Evolutionary conservation across 2,888 invertebrate genomes (phyloP).

Genomic region (Oligia latruncula): DNA sequence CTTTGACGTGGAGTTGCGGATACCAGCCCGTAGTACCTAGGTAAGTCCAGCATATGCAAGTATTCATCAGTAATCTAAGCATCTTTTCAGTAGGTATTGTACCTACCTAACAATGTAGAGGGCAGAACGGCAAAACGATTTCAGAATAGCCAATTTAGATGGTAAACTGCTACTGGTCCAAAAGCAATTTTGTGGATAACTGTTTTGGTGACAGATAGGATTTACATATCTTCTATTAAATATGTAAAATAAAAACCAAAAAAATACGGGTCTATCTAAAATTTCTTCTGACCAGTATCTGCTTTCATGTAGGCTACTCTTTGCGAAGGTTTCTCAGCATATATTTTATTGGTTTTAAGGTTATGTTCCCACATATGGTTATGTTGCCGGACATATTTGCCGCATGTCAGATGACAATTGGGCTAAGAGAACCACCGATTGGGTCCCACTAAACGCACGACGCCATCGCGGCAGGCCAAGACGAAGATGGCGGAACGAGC

Average conservation of each 20-base stretch:
- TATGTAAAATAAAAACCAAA: background rate
- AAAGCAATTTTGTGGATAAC: background rate
- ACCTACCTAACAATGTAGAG: background rate
- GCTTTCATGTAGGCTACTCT: background rate
- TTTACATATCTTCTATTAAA: background rate
- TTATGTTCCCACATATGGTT: background rate
- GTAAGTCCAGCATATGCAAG: background rate
- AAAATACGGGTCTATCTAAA: background rate
- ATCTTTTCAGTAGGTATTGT: background rate
- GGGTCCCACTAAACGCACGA: too few relatives aligned
- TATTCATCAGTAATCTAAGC: background rate
- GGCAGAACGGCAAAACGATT: background rate
- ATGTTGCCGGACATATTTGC: too few relatives aligned
- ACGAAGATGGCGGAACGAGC: too few relatives aligned
- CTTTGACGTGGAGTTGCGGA: too few relatives aligned
- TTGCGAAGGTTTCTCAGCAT: background rate
- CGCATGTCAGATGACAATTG: too few relatives aligned
- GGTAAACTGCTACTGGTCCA: background rate
- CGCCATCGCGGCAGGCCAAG: too few relatives aligned
- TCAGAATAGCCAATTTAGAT: background rate
- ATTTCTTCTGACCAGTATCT: background rate
- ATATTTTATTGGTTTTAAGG: background rate
- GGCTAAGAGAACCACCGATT: too few relatives aligned
- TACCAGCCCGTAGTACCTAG: too few relatives aligned
- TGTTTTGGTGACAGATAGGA: background rate